Base-by-base conservation (phyloP, 2,888 invertebrate genomes). In the Pseudococcus jackbeardsleyi region DNA sequence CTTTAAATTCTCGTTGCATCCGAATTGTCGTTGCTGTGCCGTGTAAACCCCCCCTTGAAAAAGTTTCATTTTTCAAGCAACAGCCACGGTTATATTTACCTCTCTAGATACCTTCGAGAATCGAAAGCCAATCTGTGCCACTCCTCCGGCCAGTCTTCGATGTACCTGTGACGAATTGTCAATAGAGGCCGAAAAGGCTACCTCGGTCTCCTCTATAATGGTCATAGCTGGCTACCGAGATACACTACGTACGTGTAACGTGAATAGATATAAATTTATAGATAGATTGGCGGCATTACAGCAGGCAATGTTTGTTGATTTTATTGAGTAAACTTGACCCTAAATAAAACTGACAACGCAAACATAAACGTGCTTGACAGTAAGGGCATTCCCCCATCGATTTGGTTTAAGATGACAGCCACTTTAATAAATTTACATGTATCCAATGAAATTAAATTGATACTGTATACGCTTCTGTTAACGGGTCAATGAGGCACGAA, bases 371-470 rank as follows among this genome's bases (percentile, higher is more conserved):
- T 82, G 79, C 79, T 82, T 82, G 79, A 82, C 79, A 82, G 46
- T 82, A 82, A 82, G 79, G 79, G 79, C 79, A 82, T 82, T 82
- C 79, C 79, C 79, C 79, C 79, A 82, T 42, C 79, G 79, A 72
- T 82, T 46, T 46, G 46, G 42, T 82, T 46, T 82, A 82, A 82
- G 79, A 82, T 82, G 79, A 82, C 79, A 82, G 79, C 79, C 79
- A 82, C 79, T 82, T 82, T 82, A 82, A 82, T 82, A 82, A 82
- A 82, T 82, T 82, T 82, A 82, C 79, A 82, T 82, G 79, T 82
- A 82, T 82, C 79, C 79, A 46, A 82, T 82, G 79, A 46, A 82
- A 82, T 82, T 82, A 82, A 82, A 82, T 82, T 82, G 79, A 82
- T 82, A 46, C 79, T 19, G 79, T 46, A 82, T 22, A 46, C 46